Evolutionary conservation across 2,888 invertebrate species (phyloP).

Genomic region (Epiblema foenella): DNA sequence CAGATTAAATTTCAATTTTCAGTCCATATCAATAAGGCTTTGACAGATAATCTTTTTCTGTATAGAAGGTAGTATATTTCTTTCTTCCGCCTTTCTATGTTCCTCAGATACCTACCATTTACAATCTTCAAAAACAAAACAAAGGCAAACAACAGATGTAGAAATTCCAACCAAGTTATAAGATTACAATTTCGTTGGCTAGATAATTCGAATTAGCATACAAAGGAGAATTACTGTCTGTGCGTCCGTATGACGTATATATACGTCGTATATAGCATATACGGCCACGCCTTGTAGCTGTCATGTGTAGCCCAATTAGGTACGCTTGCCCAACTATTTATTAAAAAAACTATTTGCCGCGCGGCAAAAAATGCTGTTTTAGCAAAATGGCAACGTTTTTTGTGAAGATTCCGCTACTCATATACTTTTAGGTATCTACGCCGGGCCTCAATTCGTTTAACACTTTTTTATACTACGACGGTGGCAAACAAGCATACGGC

Average conservation of each 20-base stretch:
- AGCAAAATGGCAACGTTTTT: slow-evolving; percentile 17
- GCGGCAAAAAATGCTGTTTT: slow-evolving; percentile 1
- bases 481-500: too few species aligned
- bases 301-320: slow-evolving; percentile 83
- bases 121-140: slow-evolving; percentile 44
- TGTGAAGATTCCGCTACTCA: background rate
- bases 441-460: too few species aligned
- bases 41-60: too few species aligned
- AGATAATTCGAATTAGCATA: slow-evolving; percentile 85
- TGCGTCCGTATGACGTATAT: slow-evolving; percentile 75
- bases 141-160: slow-evolving; percentile 77
- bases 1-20: too few species aligned
- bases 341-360: slow-evolving; percentile 15
- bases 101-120: slow-evolving; percentile 21
- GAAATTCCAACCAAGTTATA: slow-evolving; percentile 81
- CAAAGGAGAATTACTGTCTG: slow-evolving; percentile 83
- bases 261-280: slow-evolving; percentile 50
- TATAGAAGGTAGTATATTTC: background rate
- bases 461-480: too few species aligned
- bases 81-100: slow-evolving; percentile 24
- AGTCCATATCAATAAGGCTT: too few species aligned
- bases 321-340: slow-evolving; percentile 36
- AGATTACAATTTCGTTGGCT: slow-evolving; percentile 84
- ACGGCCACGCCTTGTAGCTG: slow-evolving; percentile 82
- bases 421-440: background rate